Evolutionary conservation across 2,888 invertebrate species (phyloP), one percentile per base, ranked within the genome.

Genomic region (Troides oblongomaculatus): DNA sequence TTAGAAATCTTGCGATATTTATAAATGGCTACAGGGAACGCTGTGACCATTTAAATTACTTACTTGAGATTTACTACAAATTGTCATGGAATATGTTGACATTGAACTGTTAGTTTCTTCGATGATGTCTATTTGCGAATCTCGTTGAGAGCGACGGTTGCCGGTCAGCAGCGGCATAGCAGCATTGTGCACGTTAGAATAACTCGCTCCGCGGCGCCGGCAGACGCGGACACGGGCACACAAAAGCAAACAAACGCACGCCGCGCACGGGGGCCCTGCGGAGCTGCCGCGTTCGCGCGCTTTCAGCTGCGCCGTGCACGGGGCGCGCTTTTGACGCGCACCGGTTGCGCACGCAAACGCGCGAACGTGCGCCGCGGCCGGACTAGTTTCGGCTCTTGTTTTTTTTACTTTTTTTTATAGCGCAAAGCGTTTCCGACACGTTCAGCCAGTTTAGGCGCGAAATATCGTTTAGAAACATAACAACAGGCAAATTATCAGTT

Each of bases 251-350:
- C 65, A 69, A 69, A 62, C 56, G 62, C 46, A 1, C 23, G 43
- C 23, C 61, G 67, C 46, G 58, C 58, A 62, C 58, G 46, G 67
- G 62, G 67, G 67, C 57, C 62, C 18, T 62, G 64, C 66, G 59
- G 63, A 60, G 68, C 59, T 36, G 69, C 53, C 57, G 21, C 21
- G 23, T 46, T 14, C 39, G 53, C 56, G 62, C 58, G 64, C 57
- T 18, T 18, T 25, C 18, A 56, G 53, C 66, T 70, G 58, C 66
- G 66, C 39, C 43, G 39, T 66, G 63, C 66, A 66, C 36, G 50
- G 57, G 36, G 66, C 30, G 30, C 58, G 62, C 43, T 61, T 61
- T 59, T 65, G n/a, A 50, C 30, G 65, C 64, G 60, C 65, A 65
- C 62, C 62, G 30, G 25, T 30, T 30, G 60, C 61, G 39, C 23